Evolutionary conservation across 23 tunicate species (phyloP), one percentile per base, ranked within the genome.

Genomic region (Styela clava): DNA sequence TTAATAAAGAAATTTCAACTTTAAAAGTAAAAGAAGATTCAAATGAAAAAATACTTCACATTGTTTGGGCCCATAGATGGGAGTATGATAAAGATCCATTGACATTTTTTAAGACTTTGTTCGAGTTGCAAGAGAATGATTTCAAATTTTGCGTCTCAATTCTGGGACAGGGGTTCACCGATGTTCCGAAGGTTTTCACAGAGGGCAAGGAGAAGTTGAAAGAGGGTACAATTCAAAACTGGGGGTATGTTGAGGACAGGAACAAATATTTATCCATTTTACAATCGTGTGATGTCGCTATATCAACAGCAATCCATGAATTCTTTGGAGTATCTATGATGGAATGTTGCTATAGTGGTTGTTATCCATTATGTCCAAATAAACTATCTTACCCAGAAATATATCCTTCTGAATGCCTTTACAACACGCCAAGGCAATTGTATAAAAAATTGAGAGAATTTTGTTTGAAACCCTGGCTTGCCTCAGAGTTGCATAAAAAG

Each of bases 1-100:
- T 79, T 74, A 27, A 33, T 12, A 1, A 73, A 24, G 30, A 18
- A 35, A 9, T 44, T 7, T n/a, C 1, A 21, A 24, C 27, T 23
- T 31, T 2, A 26, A 35, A 16, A n/a, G 24, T 32, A 24, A 0
- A 34, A 35, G 34, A 34, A 7, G 51, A 25, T 34, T 23, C 81
- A 3, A 19, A 23, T 25, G 69, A 29, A 26, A 62, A 70, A 30
- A 37, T 79, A 20, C 68, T 94, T 56, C 85, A 85, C 3, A 88
- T 94, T 2, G 87, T 89, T 51, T 94, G 98, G 98, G 84, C 98
- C 2, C 98, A 94, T 73, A 69, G 98, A 34, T 94, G 98, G 98
- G 98, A 94, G 63, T 82, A 86, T 35, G 98, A 94, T 76, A 94
- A 94, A 94, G 79, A 94, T 36, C 98, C 98, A 64, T 82, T 85